These are phyloP conservation scores for Spheniscus mendiculus DNA, from an alignment of 2,113 vertebrate genomes.

Conservation along the genomic window DNA sequence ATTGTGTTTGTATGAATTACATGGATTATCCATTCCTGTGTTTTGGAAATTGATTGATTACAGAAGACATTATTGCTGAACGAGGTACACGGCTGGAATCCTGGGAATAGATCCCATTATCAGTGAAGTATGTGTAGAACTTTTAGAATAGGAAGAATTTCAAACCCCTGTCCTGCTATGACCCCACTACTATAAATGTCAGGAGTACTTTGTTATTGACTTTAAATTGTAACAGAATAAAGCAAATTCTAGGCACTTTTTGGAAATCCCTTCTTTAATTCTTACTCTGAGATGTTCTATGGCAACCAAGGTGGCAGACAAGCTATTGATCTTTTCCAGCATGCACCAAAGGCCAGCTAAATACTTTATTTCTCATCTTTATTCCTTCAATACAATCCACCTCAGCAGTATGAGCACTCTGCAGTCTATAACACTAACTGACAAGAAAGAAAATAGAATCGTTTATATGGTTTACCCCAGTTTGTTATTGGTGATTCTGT, in stretches of 20 bases:
- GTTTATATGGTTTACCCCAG: neutral
- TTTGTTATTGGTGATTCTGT: neutral
- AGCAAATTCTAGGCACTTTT: neutral
- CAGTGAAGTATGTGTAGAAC: neutral
- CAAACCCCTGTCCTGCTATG: neutral
- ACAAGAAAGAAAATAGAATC: neutral
- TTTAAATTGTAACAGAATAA: neutral
- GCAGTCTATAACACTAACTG: neutral
- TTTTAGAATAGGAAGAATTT: neutral
- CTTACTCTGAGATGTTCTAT: neutral
- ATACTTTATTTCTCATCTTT: neutral
- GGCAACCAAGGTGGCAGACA: neutral
- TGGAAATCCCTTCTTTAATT: neutral
- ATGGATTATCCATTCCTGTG: neutral
- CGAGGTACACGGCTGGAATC: fast-evolving
- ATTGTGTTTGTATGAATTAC: neutral
- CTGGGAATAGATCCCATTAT: neutral
- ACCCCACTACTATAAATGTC: neutral
- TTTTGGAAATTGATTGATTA: neutral
- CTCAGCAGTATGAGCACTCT: neutral
- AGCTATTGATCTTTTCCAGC: neutral
- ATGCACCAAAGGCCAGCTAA: neutral
- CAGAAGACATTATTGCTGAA: neutral
- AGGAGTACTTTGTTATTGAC: neutral
- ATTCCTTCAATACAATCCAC: neutral